phyloP scores from a whole-genome alignment of 2,888 invertebrate genomes.

The Formica aserva region DNA sequence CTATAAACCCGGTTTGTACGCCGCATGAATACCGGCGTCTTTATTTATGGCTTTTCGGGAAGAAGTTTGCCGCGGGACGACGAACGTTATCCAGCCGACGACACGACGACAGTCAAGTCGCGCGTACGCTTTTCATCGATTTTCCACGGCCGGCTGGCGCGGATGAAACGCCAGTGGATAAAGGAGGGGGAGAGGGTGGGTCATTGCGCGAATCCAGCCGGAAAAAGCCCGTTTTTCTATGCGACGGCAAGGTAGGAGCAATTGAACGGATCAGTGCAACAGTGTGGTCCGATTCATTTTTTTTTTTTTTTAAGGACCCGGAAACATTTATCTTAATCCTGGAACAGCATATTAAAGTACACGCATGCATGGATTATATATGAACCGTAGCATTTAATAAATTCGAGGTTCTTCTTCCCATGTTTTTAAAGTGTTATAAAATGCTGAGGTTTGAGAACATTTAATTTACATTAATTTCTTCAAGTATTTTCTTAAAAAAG shows the following conservation, averaged over 20 bases:
- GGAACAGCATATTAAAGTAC: neutral
- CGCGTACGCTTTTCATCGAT: slow-evolving; percentile 69
- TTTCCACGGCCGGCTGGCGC: slow-evolving; percentile 33
- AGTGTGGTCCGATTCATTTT: neutral
- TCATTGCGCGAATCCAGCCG: slow-evolving; percentile 66
- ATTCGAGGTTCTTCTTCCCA: neutral
- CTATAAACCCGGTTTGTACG: slow-evolving; percentile 70
- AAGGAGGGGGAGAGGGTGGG: neutral
- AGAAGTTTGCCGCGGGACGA: slow-evolving; percentile 73
- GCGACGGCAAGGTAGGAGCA: neutral
- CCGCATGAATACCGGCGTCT: slow-evolving; percentile 73
- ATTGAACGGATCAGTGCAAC: neutral
- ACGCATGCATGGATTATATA: neutral
- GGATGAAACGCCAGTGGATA: slow-evolving; percentile 18
- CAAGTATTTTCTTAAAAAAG: neutral
- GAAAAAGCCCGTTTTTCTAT: slow-evolving; percentile 11
- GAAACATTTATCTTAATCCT: neutral
- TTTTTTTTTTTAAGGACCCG: neutral
- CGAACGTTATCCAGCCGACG: slow-evolving; percentile 53
- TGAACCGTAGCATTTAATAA: neutral
- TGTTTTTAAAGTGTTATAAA: neutral
- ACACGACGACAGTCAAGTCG: slow-evolving; percentile 54
- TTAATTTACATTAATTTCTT: neutral
- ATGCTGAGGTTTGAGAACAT: neutral
- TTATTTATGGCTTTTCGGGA: slow-evolving; percentile 77